Evolutionary conservation across 2,113 vertebrate species (phyloP).

Genomic region (Ammodytes dubius): DNA sequence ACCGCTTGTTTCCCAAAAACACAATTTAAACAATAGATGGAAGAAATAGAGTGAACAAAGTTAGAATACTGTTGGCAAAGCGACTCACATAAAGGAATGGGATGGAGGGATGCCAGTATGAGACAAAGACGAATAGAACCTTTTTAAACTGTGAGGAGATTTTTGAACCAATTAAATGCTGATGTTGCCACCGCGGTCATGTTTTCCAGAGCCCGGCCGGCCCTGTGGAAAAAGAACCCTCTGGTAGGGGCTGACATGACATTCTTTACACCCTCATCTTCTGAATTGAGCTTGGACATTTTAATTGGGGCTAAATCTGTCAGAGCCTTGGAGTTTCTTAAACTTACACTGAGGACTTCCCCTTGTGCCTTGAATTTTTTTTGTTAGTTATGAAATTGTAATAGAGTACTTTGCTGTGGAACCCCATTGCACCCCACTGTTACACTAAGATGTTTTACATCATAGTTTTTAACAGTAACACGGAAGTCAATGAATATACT

Average conservation of each 20-base stretch:
- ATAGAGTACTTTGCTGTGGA: constrained; percentile 8
- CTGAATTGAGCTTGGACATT: constrained; percentile 59
- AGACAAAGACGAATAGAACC: constrained; percentile 63
- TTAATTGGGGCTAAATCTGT: constrained; percentile 71
- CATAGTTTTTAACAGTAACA: not conserved
- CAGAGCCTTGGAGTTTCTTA: constrained; percentile 38
- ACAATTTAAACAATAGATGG: not conserved
- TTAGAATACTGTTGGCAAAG: constrained; percentile 20
- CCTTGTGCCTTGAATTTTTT: constrained; percentile 17
- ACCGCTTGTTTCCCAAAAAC: not conserved
- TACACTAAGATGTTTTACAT: not conserved
- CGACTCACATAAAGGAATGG: constrained; percentile 9
- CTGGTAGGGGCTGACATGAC: constrained; percentile 59
- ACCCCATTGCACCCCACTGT: not conserved
- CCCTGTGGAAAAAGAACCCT: constrained; percentile 36
- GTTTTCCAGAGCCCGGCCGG: constrained; percentile 45
- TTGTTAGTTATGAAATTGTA: not conserved
- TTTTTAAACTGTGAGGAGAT: constrained; percentile 45
- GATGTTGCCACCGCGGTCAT: constrained; percentile 60
- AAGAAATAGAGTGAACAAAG: constrained; percentile 17
- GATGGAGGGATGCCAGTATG: constrained; percentile 13
- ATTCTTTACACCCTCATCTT: constrained; percentile 42
- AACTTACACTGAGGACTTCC: constrained; percentile 28
- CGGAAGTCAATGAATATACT: not conserved
- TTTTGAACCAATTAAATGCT: constrained; percentile 75